Evolutionary conservation across 2,888 invertebrate genomes (phyloP), one percentile per base, ranked within the genome.

Genomic region (Galerucella pusilla): DNA sequence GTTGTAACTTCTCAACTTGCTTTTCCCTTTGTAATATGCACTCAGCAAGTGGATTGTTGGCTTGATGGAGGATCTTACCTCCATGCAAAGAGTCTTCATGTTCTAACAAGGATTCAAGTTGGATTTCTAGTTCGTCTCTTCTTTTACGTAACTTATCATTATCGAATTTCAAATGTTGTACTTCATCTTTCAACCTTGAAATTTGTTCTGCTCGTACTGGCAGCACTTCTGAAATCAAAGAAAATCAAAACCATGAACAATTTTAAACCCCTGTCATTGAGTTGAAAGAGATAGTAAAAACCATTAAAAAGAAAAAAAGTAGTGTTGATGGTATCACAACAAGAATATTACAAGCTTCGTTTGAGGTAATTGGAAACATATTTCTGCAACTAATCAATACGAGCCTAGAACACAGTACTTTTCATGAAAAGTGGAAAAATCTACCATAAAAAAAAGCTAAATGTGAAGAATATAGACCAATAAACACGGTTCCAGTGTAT

Each of bases 31-130:
- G 90, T 76, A 92, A 90, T 69, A 93, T 90, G 0, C 93, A 93
- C 77, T 91, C 90, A 0, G 92, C 89, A 0, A 94, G 90, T 0
- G 96, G 96, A 87, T 96, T 96, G 80, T 93, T 91, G 11, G 90
- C 89, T 63, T 92, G 88, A 83, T 95, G 94, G 14, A 80, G 25
- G 7, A 94, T 86, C 59, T 94, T 85, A 10, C 85, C 87, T 25
- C 84, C 85, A 74, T 82, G 85, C 0, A 87, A 80, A 14, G 81
- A 88, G 86, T 88, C 87, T 25, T 85, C 81, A 7, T 86, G 88
- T 5, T 84, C 83, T 20, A 85, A 73, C 57, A 83, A 81, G 87
- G 89, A 75, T 80, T 95, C 94, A 49, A 95, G 84, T 82, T 94
- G 92, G 61, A 91, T 86, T 82, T 93, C 93, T 66, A 94, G 84